phyloP scores from a whole-genome alignment of 2,888 invertebrate species.

The Kryphioiulus occultus region DNA sequence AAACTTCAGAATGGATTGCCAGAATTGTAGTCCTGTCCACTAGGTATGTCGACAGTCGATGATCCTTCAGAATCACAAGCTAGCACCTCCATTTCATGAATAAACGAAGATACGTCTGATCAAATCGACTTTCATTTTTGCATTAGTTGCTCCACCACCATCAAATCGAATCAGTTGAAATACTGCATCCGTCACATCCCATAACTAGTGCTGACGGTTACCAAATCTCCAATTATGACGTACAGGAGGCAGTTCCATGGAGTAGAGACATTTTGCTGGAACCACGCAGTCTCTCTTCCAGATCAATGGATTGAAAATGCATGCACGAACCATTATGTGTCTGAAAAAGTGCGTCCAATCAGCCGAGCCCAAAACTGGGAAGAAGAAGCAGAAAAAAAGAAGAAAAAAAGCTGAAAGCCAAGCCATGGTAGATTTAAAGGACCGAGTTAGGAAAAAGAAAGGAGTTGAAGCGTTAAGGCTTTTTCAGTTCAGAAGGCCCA shows the following conservation, averaged over 20 bases:
- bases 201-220: neutral
- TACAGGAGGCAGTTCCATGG: neutral
- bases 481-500: slow-evolving; percentile 31
- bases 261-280: neutral
- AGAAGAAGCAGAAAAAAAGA: neutral
- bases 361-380: neutral
- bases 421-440: neutral
- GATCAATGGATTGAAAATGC: slow-evolving; percentile 1
- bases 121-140: neutral
- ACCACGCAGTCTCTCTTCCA: neutral
- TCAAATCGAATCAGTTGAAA: neutral
- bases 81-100: neutral
- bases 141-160: neutral
- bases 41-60: too few species aligned
- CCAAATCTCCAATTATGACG: slow-evolving; percentile 1
- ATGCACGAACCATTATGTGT: slow-evolving; percentile 12
- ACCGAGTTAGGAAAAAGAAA: slow-evolving; percentile 17
- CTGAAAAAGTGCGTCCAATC: neutral
- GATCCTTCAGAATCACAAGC: too few species aligned
- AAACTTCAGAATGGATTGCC: too few species aligned
- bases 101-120: neutral
- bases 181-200: neutral
- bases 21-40: too few species aligned
- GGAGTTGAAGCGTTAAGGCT: slow-evolving; percentile 35
- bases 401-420: neutral